Evolutionary conservation across 1,140 invertebrate species (phyloP).

Genomic region (Leptinotarsa texana): DNA sequence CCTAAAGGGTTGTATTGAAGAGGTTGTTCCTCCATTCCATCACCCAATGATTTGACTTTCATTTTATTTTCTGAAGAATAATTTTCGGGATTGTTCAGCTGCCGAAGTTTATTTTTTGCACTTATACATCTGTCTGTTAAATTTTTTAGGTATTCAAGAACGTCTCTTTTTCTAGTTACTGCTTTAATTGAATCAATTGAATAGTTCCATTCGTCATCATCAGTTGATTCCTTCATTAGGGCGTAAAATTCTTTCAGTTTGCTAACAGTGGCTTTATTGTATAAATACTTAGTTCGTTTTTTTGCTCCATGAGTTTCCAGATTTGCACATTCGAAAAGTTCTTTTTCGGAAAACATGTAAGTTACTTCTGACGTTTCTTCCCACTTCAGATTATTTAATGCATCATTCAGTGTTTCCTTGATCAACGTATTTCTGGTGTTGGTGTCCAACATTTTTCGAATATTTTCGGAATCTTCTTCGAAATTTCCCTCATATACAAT

Average conservation of each 20-base stretch:
- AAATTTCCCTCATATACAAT: slow-evolving; percentile 31
- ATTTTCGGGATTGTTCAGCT: not conserved
- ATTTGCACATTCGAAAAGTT: slow-evolving; percentile 43
- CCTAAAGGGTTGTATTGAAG: not conserved
- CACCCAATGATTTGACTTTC: no score
- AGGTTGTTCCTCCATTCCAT: not conserved
- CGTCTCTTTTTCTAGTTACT: slow-evolving; percentile 36
- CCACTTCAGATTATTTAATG: slow-evolving; percentile 30
- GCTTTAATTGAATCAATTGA: slow-evolving; percentile 30
- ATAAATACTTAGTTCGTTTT: slow-evolving; percentile 34
- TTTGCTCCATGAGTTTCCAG: slow-evolving; percentile 18
- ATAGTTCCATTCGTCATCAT: slow-evolving; percentile 36
- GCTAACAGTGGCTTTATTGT: slow-evolving; percentile 24
- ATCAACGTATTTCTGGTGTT: slow-evolving; percentile 32
- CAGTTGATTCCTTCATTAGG: slow-evolving; percentile 24
- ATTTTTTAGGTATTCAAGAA: slow-evolving; percentile 31
- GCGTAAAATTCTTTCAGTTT: slow-evolving; percentile 39
- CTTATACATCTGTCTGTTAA: not conserved
- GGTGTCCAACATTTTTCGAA: slow-evolving; percentile 28
- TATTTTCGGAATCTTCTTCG: slow-evolving; percentile 22
- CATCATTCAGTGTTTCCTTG: slow-evolving; percentile 35
- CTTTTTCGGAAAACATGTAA: slow-evolving; percentile 35
- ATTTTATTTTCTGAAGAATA: slow-evolving; percentile 9
- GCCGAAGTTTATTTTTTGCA: not conserved
- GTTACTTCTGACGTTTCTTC: not conserved